Base-by-base conservation (phyloP, 2,797 vertebrate genomes). In the Sciurus carolinensis region DNA sequence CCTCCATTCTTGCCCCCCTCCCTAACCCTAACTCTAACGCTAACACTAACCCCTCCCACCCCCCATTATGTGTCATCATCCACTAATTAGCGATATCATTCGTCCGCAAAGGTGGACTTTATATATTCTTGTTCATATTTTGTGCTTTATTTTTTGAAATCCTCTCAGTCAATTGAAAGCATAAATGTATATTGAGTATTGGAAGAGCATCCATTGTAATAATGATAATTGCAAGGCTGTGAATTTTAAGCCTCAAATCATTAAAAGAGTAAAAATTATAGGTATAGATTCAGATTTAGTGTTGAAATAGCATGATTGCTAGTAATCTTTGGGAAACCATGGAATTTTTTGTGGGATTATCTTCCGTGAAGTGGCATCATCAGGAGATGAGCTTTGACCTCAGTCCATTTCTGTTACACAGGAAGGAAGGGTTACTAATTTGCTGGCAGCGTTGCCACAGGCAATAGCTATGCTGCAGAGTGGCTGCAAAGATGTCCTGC, bases 381-480 rank as follows among this genome's bases (percentile, higher is more conserved):
- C n/a, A 5, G 64, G 44, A 94, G 75, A 13, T 81, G 26, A 79
- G 52, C 39, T n/a, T 85, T 84, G 75, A 82, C 75, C 52, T 47
- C 6, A 33, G 54, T 69, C 26, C 7, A 50, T 82, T 84, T 71
- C 59, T 86, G 0, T 84, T 36, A 59, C 64, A 59, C 18, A 72
- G 79, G 69, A 94, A 94, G n/a, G 92, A 89, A 88, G 77, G n/a
- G 14, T 95, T 89, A 66, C 81, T 69, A 73, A 85, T 4, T 59
- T 5, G 18, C 57, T 62, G 39, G 86, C 71, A 36, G 0, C 22
- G 59, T 66, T 30, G 42, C 47, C 14, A 1, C 11, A 22, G 52
- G 59, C 18, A 64, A 1, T 69, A 33, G 28, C 20, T 24, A 0
- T 5, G 1, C 24, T 50, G 36, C 79, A 52, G 39, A 69, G 57